Evolutionary conservation across 2,888 invertebrate genomes (phyloP).

Genomic region (Dichetophora obliterata): DNA sequence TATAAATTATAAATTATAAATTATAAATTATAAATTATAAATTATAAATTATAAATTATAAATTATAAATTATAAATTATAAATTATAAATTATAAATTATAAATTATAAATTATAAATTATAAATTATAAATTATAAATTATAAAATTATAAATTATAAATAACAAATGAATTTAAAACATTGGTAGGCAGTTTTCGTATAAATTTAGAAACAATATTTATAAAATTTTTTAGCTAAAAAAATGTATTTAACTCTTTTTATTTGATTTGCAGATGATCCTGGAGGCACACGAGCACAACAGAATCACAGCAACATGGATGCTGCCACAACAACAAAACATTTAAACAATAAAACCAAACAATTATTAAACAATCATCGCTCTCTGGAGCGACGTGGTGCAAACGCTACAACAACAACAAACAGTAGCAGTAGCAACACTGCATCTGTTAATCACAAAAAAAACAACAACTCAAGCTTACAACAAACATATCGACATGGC

Average conservation of each 20-base stretch:
- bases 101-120: background rate
- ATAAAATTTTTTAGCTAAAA: conserved; percentile 7
- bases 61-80: background rate
- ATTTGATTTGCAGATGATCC: conserved; percentile 63
- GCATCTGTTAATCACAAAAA: conserved; percentile 46
- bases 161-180: no score
- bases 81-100: background rate
- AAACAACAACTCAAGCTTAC: conserved; percentile 37
- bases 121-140: background rate
- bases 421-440: conserved; percentile 48
- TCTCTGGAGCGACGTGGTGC: conserved; percentile 39
- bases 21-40: background rate
- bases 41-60: background rate
- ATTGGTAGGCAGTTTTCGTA: no score
- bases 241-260: background rate
- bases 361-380: conserved; percentile 56
- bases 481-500: conserved; percentile 60
- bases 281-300: conserved; percentile 58
- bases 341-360: conserved; percentile 55
- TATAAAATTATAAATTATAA: background rate
- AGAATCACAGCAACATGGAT: conserved; percentile 64
- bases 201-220: no score
- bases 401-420: conserved; percentile 47
- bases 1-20: background rate
- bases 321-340: conserved; percentile 56